Conservation (phyloP, 1,140 invertebrate genomes). For the Heliconius himera region DNA sequence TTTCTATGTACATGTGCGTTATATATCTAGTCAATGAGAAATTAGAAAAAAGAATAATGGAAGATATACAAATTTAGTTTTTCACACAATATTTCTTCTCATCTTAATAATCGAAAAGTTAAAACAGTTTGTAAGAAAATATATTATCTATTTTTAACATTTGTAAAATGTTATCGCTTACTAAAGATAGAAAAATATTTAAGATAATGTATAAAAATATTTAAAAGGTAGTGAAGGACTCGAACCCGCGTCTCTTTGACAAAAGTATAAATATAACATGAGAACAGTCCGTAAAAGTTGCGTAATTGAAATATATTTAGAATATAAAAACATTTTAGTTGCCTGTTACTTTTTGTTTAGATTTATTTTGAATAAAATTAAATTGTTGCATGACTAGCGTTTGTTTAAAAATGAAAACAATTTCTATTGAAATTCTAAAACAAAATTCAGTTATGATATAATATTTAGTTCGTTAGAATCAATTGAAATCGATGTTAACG, state of each 20-base stretch:
- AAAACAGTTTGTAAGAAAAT: too few relatives aligned
- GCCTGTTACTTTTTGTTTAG: not conserved
- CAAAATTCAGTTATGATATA: not conserved
- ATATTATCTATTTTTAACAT: not conserved
- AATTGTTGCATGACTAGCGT: not conserved
- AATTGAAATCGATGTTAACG: not conserved
- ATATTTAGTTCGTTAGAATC: not conserved
- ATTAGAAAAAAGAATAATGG: too few relatives aligned
- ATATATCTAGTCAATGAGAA: too few relatives aligned
- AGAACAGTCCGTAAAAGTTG: not conserved
- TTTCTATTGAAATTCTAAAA: not conserved
- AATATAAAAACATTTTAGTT: not conserved
- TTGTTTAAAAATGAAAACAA: not conserved
- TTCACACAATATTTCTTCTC: too few relatives aligned
- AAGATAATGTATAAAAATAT: too few relatives aligned
- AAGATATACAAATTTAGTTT: too few relatives aligned
- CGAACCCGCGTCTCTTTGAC: too few relatives aligned
- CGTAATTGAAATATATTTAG: not conserved
- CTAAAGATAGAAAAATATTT: too few relatives aligned
- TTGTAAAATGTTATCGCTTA: not conserved
- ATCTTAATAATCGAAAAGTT: too few relatives aligned
- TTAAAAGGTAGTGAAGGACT: too few relatives aligned
- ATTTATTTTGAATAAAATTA: slow-evolving; percentile 5
- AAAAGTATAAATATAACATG: too few relatives aligned
- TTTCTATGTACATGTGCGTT: too few relatives aligned